Conservation (phyloP, 2,113 vertebrate species). For the Odocoileus virginianus region DNA sequence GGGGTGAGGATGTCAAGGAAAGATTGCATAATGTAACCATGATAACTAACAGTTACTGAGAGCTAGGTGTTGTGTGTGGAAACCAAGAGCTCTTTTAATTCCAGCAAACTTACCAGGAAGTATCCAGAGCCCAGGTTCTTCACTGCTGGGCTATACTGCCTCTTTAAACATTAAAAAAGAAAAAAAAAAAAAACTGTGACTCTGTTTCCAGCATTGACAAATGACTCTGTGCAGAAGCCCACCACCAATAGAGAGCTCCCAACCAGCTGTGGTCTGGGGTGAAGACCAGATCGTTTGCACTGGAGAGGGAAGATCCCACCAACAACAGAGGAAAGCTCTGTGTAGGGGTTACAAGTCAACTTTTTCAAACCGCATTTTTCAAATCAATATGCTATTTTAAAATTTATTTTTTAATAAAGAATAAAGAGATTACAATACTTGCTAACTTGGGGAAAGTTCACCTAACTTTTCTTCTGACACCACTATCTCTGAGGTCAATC, state of each 20-base stretch:
- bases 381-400: background rate
- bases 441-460: background rate
- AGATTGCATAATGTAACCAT: background rate
- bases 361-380: background rate
- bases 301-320: background rate
- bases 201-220: background rate
- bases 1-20: background rate
- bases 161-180: background rate
- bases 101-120: background rate
- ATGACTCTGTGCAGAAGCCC: background rate
- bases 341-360: background rate
- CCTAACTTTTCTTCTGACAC: background rate
- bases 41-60: background rate
- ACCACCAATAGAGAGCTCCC: background rate
- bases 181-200: background rate
- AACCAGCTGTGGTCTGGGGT: background rate
- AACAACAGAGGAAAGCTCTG: background rate
- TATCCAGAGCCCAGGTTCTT: background rate
- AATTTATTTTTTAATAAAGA: background rate
- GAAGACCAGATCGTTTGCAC: background rate
- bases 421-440: background rate
- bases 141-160: background rate
- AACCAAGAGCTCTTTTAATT: background rate
- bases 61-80: fast-evolving
- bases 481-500: background rate